phyloP scores from a whole-genome alignment of 2,797 vertebrate species.

The Champsocephalus esox region DNA sequence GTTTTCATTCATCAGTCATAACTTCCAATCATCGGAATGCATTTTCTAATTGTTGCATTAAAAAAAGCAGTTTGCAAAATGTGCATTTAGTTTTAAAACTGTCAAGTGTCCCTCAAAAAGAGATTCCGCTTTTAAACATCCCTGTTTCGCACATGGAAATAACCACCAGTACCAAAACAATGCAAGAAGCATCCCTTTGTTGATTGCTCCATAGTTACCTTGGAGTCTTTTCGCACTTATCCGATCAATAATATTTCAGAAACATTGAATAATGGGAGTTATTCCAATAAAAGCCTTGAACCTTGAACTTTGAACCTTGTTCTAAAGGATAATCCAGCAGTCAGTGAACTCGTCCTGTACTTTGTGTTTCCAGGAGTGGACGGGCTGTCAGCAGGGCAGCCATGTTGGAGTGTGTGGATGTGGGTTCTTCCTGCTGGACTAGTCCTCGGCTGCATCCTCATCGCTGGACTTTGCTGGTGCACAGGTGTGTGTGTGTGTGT shows the following conservation, averaged over 20 bases:
- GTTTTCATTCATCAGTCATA: too few relatives aligned
- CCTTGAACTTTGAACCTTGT: too few relatives aligned
- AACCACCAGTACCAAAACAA: background rate
- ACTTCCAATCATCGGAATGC: too few relatives aligned
- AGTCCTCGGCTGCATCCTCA: background rate
- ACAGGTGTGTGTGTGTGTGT: slow-evolving; percentile 45
- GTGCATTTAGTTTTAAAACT: background rate
- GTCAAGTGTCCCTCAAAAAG: background rate
- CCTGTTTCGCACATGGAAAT: background rate
- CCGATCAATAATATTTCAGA: too few relatives aligned
- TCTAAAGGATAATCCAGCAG: too few relatives aligned
- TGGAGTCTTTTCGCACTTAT: background rate
- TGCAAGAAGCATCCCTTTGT: background rate
- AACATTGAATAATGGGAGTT: too few relatives aligned
- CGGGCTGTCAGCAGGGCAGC: background rate
- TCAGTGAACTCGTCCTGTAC: too few relatives aligned
- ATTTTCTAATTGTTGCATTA: too few relatives aligned
- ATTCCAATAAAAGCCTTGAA: too few relatives aligned
- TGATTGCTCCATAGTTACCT: background rate
- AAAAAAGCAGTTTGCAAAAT: too few relatives aligned
- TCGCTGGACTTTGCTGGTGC: slow-evolving; percentile 30
- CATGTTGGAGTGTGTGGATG: slow-evolving; percentile 50
- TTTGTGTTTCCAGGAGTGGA: slow-evolving; percentile 24
- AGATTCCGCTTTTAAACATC: background rate
- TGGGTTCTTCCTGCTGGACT: slow-evolving; percentile 36